Evolutionary conservation across 2,113 vertebrate species (phyloP), one percentile per base, ranked within the genome.

Genomic region (Scopus umbretta): DNA sequence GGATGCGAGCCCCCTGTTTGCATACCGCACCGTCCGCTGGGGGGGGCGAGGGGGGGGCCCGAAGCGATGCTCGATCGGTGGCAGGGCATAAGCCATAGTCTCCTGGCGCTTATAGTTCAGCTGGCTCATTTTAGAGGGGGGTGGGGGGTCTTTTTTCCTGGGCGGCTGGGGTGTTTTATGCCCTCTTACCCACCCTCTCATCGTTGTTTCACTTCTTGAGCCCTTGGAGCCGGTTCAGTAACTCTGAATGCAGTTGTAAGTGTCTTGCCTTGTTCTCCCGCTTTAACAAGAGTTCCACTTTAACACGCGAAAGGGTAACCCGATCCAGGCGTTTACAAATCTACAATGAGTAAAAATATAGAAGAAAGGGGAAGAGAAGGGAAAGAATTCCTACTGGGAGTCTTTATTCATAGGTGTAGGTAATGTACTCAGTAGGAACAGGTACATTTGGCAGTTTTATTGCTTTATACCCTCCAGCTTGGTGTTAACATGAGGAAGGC

Each of bases 291-390:
- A 93, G 95, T 94, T 98, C 97, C 98, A 98, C 97, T 98, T 98
- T 96, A 98, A 98, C 98, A 98, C 98, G 96, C 93, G 96, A 98
- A 96, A 96, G 90, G 95, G 99, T 98, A 99, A 99, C 98, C 98
- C 97, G 98, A 99, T 97, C 98, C 97, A 96, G 81, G 97, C 97
- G 92, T 98, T 98, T 98, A 98, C 98, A 98, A 98, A 98, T 96
- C 97, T 96, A 95, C 98, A 97, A 94, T 96, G 97, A 98, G 98
- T 97, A 97, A 96, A 98, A 96, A 95, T 94, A 96, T 81, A 90
- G 93, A 95, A 95, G 95, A 92, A 91, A 86, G 80, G 85, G 66
- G 76, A 91, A 90, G 82, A 89, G 84, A 70, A 85, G 68, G 73
- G 62, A 50, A 78, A 86, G 66, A 85, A 92, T 94, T 95, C 92